Base-by-base conservation (phyloP, 2,797 vertebrate genomes). In the Sebastes itinus region DNA sequence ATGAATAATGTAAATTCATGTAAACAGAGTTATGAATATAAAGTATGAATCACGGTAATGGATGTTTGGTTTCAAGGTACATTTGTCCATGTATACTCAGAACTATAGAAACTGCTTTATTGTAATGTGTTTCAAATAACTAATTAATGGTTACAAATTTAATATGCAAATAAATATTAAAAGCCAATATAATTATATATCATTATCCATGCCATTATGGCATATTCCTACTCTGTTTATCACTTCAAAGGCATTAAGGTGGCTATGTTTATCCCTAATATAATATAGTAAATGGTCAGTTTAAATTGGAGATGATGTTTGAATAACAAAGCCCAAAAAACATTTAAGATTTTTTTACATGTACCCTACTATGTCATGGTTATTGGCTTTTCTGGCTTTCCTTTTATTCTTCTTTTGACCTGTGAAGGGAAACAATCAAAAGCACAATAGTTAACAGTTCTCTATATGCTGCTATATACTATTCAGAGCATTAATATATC, bases 1-100 rank as follows among this genome's bases (percentile, higher is more conserved):
- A 46, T 71, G 66, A 82, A 60, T 80, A 70, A 76, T 71, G 46
- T 25, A 65, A 27, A 61, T 75, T 8, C 1, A 55, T 28, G 35
- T n/a, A 46, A n/a, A 64, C 27, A 69, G 23, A 63, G 13, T 18
- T 68, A 61, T 54, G 13, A 76, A 80, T 72, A 38, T 46, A 27
- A 23, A 33, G 30, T 49, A 55, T 54, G 68, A 49, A 56, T 59
- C 49, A 32, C 9, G 67, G 23, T 27, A 25, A 63, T 32, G 18
- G 58, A 66, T 52, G 46, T 55, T 66, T 59, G 14, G 16, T 73
- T 77, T 62, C 4, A 59, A 25, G 7, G 33, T 56, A 25, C 7
- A 46, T 68, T 30, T 64, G 7, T 30, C 27, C 42, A 52, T 11
- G n/a, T 38, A 46, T 14, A 46, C 2, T 32, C 18, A 59, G 11